phyloP scores from a whole-genome alignment of 2,888 invertebrate species.

The Cantharis rustica region DNA sequence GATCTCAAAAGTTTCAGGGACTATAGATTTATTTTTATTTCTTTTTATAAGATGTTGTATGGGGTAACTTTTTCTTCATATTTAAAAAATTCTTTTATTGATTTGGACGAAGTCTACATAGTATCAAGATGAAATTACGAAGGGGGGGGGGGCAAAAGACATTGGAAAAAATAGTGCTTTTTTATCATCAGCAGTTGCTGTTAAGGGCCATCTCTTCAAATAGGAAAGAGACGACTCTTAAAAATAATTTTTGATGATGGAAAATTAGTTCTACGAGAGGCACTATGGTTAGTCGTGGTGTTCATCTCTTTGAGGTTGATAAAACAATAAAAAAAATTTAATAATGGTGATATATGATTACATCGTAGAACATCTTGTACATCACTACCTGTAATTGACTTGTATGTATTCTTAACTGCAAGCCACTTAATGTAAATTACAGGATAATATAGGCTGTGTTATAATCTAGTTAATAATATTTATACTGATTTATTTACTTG shows the following conservation, averaged over 20 bases:
- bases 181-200: too few species aligned
- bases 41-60: background rate
- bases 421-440: background rate
- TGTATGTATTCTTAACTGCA: background rate
- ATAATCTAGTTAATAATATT: background rate
- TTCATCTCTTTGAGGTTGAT: background rate
- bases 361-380: background rate
- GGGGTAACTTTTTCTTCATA: background rate
- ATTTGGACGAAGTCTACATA: too few species aligned
- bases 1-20: constrained; percentile 16
- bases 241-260: too few species aligned
- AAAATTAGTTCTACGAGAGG: background rate
- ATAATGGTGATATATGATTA: background rate
- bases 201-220: too few species aligned
- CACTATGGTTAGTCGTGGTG: background rate
- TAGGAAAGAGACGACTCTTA: too few species aligned
- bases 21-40: background rate
- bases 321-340: background rate
- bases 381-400: background rate
- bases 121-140: background rate
- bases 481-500: background rate
- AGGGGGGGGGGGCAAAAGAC: background rate
- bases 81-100: too few species aligned
- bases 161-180: background rate
- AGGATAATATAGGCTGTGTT: constrained; percentile 16